Percentiles rank a stretch among this genome's conserved stretches.
Evolutionary conservation across 2,113 vertebrate species (phyloP).

Genomic region (Aythya baeri): DNA sequence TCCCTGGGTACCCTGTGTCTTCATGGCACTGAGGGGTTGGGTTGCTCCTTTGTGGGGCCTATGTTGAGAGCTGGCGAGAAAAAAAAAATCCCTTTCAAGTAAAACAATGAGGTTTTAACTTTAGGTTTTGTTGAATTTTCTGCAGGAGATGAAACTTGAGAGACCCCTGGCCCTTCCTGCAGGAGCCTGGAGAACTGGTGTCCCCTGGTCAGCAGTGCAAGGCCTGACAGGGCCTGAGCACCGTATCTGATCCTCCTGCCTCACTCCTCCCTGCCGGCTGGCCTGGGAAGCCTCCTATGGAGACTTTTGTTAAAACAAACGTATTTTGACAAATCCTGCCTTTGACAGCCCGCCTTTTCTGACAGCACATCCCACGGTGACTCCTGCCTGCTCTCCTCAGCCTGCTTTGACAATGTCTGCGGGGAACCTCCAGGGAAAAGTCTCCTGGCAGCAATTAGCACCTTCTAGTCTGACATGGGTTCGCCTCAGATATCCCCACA

Average conservation of each 20-base stretch:
- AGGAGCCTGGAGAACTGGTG: not conserved
- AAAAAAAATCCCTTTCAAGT: rapidly evolving
- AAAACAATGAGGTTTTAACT: not conserved
- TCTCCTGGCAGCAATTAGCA: not conserved
- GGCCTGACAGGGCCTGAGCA: not conserved
- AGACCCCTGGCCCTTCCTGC: not conserved
- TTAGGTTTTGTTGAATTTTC: rapidly evolving
- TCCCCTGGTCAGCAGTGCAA: not conserved
- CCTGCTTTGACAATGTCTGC: not conserved
- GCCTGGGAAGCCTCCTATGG: not conserved
- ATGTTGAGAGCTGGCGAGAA: not conserved
- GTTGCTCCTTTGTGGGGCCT: not conserved
- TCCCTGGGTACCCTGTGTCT: not conserved
- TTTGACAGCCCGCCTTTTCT: not conserved
- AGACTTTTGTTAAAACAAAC: not conserved
- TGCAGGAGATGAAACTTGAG: not conserved
- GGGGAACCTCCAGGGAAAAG: not conserved
- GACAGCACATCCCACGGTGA: not conserved
- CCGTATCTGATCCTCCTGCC: not conserved
- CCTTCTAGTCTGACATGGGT: not conserved
- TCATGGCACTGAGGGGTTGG: not conserved
- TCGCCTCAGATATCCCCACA: not conserved
- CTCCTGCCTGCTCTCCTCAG: not conserved
- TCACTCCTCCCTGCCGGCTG: not conserved
- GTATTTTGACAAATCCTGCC: not conserved